Base-by-base conservation (phyloP, 2,797 vertebrate genomes). In the Spatula clypeata region DNA sequence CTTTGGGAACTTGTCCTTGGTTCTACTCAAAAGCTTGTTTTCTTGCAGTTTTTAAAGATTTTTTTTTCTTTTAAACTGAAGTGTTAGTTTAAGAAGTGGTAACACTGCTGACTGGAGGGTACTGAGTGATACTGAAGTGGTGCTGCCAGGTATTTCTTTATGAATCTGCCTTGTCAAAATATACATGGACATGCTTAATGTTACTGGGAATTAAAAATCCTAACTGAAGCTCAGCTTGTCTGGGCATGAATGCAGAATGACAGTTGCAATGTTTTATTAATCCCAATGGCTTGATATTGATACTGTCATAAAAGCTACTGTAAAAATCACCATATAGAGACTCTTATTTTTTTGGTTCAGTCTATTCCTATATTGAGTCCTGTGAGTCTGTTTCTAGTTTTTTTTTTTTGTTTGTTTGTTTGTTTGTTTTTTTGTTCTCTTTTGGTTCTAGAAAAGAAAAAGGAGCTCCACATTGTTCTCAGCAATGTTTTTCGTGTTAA, bases 371-470 rank as follows among this genome's bases (percentile, higher is more conserved):
- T 40, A 40, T 14, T 53, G 14, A 9, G 6, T 34, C 21, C 16
- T 23, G 8, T 49, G 38, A 70, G 15, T 47, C 31, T 53, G 5
- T 62, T 84, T 86, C 42, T 79, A 4, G 9, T 9, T 44, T 13
- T 1, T 3, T 34, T 34, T 34, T 34, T 34, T 34, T n/a, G 40
- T 38, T 38, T 38, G 11, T 38, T 38, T 38, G 9, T 6, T 18
- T 9, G 0, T 2, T 8, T 17, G 18, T 1, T 3, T 20, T 75
- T 42, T 61, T 55, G 2, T 70, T 72, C 13, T 16, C 7, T 49
- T 96, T 86, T 81, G 4, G 8, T 90, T 13, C 79, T 71, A 69
- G 72, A 45, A 91, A 87, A 89, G 2, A 79, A 72, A 86, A 82
- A 3, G 0, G 2, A 3, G 1, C 8, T 82, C 15, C 6, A 84